Conservation (phyloP, 2,888 invertebrate species). For the Troglohyphantes excavatus region DNA sequence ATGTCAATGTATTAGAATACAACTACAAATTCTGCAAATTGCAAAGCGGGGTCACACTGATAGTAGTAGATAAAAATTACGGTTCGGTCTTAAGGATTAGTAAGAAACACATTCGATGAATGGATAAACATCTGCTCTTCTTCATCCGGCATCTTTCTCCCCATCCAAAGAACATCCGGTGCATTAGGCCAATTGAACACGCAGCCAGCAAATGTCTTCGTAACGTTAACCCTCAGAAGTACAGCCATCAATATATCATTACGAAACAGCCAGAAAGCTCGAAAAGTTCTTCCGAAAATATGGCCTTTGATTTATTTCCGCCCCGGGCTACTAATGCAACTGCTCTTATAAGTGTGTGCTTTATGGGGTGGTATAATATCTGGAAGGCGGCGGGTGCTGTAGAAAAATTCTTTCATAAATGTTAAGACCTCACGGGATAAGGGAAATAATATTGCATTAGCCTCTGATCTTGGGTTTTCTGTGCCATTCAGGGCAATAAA, state of each 20-base stretch:
- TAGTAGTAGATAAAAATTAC: too few relatives aligned
- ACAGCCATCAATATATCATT: slow-evolving; percentile 65
- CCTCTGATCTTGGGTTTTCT: slow-evolving; percentile 16
- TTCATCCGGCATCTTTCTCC: neutral
- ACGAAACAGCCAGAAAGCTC: slow-evolving; percentile 36
- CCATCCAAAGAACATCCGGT: slow-evolving; percentile 33
- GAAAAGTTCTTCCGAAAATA: slow-evolving; percentile 64
- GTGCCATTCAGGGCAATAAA: slow-evolving; percentile 32
- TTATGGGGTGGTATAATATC: slow-evolving; percentile 64
- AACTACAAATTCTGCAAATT: too few relatives aligned
- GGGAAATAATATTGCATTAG: slow-evolving; percentile 21
- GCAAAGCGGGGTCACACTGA: too few relatives aligned
- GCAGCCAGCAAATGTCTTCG: slow-evolving; percentile 43
- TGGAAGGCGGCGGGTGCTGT: slow-evolving; percentile 25
- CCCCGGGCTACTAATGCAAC: slow-evolving; percentile 47
- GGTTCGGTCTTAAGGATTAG: slow-evolving; percentile 6
- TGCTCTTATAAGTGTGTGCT: slow-evolving; percentile 44
- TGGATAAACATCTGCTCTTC: slow-evolving; percentile 2
- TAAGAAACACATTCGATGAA: slow-evolving; percentile 38
- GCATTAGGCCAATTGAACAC: slow-evolving; percentile 67
- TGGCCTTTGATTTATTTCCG: slow-evolving; percentile 64
- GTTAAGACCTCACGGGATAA: slow-evolving; percentile 14
- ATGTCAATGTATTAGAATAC: too few relatives aligned
- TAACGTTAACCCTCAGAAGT: slow-evolving; percentile 53
- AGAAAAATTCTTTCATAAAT: slow-evolving; percentile 55